Base-by-base conservation (phyloP, 2,797 vertebrate species). In the Botia kubotai region DNA sequence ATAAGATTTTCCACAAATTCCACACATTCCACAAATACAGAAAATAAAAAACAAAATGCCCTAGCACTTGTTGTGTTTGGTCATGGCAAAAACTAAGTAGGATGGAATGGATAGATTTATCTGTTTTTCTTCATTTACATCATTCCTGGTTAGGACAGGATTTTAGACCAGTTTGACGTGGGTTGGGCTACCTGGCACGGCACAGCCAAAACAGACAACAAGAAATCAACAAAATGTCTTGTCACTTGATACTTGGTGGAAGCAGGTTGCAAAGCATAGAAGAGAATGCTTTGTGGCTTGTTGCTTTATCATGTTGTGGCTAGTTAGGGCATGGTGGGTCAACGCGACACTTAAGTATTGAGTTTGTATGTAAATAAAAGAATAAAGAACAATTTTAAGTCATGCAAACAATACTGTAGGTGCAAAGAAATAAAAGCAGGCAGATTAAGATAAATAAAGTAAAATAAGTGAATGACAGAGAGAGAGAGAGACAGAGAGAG, bases 401-500 rank as follows among this genome's bases (percentile, higher is more conserved):
- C 21, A 21, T 12, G 12, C 33, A 10, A 46, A 46, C 43, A 11
- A 46, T 46, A 46, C 43, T 46, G 10, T 46, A 11, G 57, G 21
- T 26, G 57, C 5, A 63, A 12, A 63, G 60, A 29, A 26, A 16
- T 33, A 39, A n/a, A 66, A 17, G 17, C 16, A 39, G 62, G 36
- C 62, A 65, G 62, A 23, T 6, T 3, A 29, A 62, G 12, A 17
- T 33, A 66, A 66, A 58, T 3, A 11, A 8, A 58, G 21, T 7
- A 19, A 48, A 57, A 17, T 10, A 48, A 33, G 33, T 46, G 39
- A 48, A 65, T 48, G 76, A 50, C 23, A 52, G 19, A 17, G 21
- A 71, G 73, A 50, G 19, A n/a, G n/a, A n/a, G n/a, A n/a, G 76
- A 50, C 23, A 52, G 19, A 17, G 21, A 71, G 73, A 50, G 19